Base-by-base conservation (phyloP, 2,888 invertebrate species). In the Diaprepes abbreviatus region DNA sequence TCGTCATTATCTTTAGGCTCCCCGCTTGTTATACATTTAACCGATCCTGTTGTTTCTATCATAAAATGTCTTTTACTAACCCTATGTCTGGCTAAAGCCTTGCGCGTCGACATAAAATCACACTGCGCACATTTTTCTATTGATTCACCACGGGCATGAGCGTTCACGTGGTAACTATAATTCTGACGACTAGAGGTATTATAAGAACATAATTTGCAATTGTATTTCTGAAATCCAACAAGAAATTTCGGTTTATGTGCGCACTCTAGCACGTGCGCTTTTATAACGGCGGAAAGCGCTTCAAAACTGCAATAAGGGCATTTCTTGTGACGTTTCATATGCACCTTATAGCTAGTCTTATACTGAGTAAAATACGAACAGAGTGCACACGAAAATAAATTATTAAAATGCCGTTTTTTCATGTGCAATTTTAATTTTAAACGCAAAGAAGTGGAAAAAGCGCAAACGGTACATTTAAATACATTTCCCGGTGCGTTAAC, bases 341-440 rank as follows among this genome's bases (percentile, higher is more conserved):
- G 45, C n/a, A 6, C 0, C 1, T 10, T 3, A n/a, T 24, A 24
- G 12, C 1, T 12, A 2, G 6, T 4, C 10, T 24, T 24, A 1
- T n/a, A 1, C 1, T 4, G 2, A 1, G 24, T 10, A 5, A 45
- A n/a, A 24, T 6, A 45, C n/a, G 45, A 45, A 45, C 45, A 45
- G 12, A 6, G 6, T 10, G 7, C 12, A 24, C 21, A 45, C n/a
- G 0, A 12, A n/a, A 24, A 12, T 6, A 9, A 6, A n/a, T 45
- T 16, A 17, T 17, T 45, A 10, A 45, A 19, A 28, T 60, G 64
- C 4, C 38, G 14, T 17, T 54, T 54, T 28, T 31, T 54, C 2
- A 64, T 17, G 24, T 64, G 64, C 21, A 31, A 38, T 5, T 64
- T 64, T 6, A 64, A 16, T 24, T 64, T 64, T 17, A 64, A 54